Evolutionary conservation across 1,140 invertebrate genomes (phyloP).

Genomic region (Megalonaias nervosa): DNA sequence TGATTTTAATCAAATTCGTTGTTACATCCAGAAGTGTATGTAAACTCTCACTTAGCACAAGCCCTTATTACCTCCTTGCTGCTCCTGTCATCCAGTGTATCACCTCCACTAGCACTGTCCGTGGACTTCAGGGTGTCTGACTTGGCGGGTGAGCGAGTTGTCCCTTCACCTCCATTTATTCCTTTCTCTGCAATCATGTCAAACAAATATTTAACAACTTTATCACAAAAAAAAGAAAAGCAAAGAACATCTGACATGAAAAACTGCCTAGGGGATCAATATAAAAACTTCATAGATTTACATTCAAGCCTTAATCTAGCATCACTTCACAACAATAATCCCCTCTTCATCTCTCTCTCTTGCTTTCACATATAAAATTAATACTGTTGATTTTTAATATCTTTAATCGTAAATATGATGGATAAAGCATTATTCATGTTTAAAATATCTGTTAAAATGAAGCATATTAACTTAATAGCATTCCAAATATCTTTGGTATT

Average conservation of each 20-base stretch:
- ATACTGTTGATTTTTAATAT: too few species aligned
- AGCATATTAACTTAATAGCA: too few species aligned
- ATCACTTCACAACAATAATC: too few species aligned
- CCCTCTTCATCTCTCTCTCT: too few species aligned
- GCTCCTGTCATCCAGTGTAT: slow-evolving; percentile 65
- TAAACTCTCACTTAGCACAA: background rate
- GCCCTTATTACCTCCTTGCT: slow-evolving; percentile 61
- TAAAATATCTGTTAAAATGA: too few species aligned
- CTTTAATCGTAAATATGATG: too few species aligned
- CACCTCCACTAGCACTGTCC: slow-evolving; percentile 68
- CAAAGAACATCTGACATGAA: background rate
- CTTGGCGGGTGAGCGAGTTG: slow-evolving; percentile 65
- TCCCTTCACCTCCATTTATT: slow-evolving; percentile 57
- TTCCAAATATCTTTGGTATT: too few species aligned
- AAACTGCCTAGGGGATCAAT: background rate
- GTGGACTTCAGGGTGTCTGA: slow-evolving; percentile 67
- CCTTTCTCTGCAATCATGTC: slow-evolving; percentile 49
- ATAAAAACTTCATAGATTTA: background rate
- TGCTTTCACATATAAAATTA: too few species aligned
- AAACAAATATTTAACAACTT: background rate
- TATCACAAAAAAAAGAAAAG: background rate
- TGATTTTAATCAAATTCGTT: too few species aligned
- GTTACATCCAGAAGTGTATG: too few species aligned
- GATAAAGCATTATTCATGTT: too few species aligned
- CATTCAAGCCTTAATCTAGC: too few species aligned